phyloP scores from a whole-genome alignment of 1,140 invertebrate species.

The Mya arenaria region DNA sequence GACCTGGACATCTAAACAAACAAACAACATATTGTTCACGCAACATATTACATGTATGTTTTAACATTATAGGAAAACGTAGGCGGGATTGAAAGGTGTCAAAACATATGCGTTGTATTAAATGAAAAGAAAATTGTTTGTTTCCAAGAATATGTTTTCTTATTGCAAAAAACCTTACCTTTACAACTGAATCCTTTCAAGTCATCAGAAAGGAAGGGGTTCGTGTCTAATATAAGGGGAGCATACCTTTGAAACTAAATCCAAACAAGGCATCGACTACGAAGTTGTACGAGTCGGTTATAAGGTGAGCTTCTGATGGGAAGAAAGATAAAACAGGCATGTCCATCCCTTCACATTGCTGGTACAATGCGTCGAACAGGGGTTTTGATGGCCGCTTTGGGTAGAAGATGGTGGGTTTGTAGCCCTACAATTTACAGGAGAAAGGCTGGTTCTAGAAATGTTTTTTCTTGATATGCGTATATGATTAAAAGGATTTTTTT shows the following conservation, averaged over 20 bases:
- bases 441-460: too few species aligned
- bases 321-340: constrained; percentile 88
- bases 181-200: constrained; percentile 99
- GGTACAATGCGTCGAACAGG: constrained; percentile 90
- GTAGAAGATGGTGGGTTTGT: constrained; percentile 91
- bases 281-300: constrained; percentile 77
- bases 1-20: too few species aligned
- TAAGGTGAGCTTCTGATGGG: constrained; percentile 81
- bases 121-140: too few species aligned
- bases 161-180: constrained; percentile 50
- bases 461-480: too few species aligned
- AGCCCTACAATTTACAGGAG: constrained; percentile 87
- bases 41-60: too few species aligned
- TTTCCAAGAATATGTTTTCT: too few species aligned
- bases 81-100: too few species aligned
- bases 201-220: constrained; percentile 87
- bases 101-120: too few species aligned
- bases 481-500: too few species aligned
- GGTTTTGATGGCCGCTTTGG: constrained; percentile 93
- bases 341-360: constrained; percentile 92
- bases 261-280: constrained; percentile 95
- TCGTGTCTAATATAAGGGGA: constrained; percentile 78
- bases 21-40: too few species aligned
- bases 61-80: too few species aligned
- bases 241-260: constrained; percentile 95